These are phyloP conservation scores for Metaphire vulgaris DNA, from an alignment of 1,140 invertebrate genomes.

Conservation along the genomic window DNA sequence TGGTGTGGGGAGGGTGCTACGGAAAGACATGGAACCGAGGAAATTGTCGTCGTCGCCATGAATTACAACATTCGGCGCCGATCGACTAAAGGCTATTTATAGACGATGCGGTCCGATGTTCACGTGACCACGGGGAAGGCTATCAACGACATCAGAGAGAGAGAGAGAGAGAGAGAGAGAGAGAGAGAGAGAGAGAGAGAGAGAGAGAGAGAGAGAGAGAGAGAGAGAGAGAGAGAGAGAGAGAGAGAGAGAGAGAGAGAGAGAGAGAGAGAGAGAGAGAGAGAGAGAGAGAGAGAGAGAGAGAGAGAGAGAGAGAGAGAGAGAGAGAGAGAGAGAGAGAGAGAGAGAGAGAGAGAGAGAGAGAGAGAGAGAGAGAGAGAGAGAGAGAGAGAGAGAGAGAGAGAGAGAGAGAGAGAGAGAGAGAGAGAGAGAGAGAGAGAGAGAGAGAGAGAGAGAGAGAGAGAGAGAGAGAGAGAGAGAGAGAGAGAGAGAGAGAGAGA, in stretches of 20 bases:
- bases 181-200: conserved; percentile 16
- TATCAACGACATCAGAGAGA: too few species aligned
- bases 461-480: neutral
- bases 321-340: neutral
- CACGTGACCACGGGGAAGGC: too few species aligned
- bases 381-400: neutral
- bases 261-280: too few species aligned
- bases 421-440: neutral
- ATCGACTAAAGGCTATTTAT: too few species aligned
- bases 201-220: conserved; percentile 25
- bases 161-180: neutral
- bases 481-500: neutral
- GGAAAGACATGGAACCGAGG: too few species aligned
- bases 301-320: neutral
- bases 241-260: too few species aligned
- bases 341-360: neutral
- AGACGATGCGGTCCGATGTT: too few species aligned
- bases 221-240: too few species aligned
- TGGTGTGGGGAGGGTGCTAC: too few species aligned
- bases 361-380: neutral
- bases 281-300: too few species aligned
- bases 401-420: neutral
- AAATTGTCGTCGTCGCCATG: too few species aligned
- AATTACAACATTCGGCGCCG: too few species aligned
- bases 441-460: neutral